Base-by-base conservation (phyloP, 2,113 vertebrate species). In the Ochotona princeps region DNA sequence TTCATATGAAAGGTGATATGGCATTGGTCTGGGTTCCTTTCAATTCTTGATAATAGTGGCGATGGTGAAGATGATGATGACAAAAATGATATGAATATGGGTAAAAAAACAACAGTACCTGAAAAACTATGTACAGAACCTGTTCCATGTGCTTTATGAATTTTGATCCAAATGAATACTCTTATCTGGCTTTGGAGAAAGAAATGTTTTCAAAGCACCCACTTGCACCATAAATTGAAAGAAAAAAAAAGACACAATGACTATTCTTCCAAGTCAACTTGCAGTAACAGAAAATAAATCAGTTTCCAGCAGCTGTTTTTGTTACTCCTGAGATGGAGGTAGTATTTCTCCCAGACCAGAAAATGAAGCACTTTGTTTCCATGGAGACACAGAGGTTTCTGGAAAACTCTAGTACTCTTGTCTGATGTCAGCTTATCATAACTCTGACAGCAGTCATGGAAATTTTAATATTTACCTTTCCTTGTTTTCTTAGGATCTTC, bases 321-420 rank as follows among this genome's bases (percentile, higher is more conserved):
- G 47, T 90, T 92, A 81, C 63, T 63, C 35, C 7, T 49, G 79
- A 94, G 72, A 90, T 54, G 67, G 47, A 84, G 28, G 30, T 20
- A 82, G 44, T 49, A 20, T 60, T 90, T 54, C 74, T 83, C 65
- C 5, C 35, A 87, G 78, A 90, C 28, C 61, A 79, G 66, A 76
- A 93, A 84, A 84, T 49, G 11, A 92, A 92, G 44, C 20, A 30
- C 72, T 63, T 69, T 65, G 82, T 92, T 95, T 87, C 90, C 72
- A 69, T 92, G 83, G 94, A 95, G 51, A 89, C 49, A 57, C 3
- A 81, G 80, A 73, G 23, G 10, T 25, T 63, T 93, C 28, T 14
- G 74, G 65, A 89, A 92, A 93, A 78, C 2, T 10, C 73, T 54
- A 26, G 49, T 76, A 14, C n/a, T 84, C 26, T 70, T 83, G 6